A percentile compares a stretch with the other conserved stretches of the same genome.
Conservation (phyloP, 1,140 invertebrate species). For the Panulirus ornatus region DNA sequence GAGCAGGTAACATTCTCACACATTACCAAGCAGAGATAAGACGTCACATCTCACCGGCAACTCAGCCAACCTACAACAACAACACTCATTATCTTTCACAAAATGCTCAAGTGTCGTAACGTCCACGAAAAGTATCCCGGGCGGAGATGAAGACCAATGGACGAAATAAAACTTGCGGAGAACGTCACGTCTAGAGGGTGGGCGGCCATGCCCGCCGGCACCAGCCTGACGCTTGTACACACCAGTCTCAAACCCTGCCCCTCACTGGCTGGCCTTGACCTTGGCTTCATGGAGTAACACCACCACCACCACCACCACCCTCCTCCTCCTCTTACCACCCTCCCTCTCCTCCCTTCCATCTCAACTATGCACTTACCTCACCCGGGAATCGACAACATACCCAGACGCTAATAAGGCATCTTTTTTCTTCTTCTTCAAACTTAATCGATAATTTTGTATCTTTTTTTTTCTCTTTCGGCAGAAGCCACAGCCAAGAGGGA, state of each 20-base stretch:
- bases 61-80: not conserved
- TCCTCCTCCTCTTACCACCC: not conserved
- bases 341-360: not conserved
- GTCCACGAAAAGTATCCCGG: not conserved
- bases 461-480: not conserved
- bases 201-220: not conserved
- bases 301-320: slow-evolving; percentile 4
- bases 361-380: not conserved
- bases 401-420: not conserved
- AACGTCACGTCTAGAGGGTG: not conserved
- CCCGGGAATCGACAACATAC: not conserved
- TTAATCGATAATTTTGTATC: not conserved
- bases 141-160: too few species aligned
- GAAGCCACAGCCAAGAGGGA: not conserved
- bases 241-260: not conserved
- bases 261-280: not conserved
- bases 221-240: not conserved
- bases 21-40: not conserved
- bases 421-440: not conserved
- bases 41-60: not conserved
- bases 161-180: too few species aligned
- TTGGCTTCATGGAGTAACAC: not conserved
- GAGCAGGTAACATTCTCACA: not conserved
- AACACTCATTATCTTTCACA: too few species aligned
- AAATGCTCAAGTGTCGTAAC: too few species aligned